These are phyloP conservation scores for Pangasius larnaudii DNA, from an alignment of 2,797 vertebrate genomes.

Conservation along the genomic window DNA sequence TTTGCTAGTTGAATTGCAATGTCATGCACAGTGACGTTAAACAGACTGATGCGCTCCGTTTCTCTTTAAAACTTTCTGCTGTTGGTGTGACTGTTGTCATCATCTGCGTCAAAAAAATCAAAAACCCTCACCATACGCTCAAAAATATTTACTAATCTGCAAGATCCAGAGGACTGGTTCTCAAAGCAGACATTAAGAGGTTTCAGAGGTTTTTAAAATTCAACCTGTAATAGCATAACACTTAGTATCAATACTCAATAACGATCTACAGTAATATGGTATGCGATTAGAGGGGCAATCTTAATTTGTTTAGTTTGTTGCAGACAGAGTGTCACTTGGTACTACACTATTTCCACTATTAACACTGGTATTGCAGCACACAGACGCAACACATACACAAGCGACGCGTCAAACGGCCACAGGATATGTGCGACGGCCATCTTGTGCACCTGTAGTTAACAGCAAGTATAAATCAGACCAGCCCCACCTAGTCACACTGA, in stretches of 20 bases:
- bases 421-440: not conserved
- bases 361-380: not conserved
- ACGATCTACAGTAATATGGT: not conserved
- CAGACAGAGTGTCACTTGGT: not conserved
- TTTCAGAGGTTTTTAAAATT: not conserved
- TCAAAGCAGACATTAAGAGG: not conserved
- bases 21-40: not conserved
- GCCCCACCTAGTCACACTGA: not conserved
- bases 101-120: not conserved
- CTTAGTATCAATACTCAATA: not conserved
- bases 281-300: not conserved
- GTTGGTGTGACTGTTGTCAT: not conserved
- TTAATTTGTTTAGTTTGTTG: not conserved
- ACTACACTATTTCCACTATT: not conserved
- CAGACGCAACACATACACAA: not conserved
- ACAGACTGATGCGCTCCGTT: not conserved
- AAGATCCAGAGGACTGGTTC: not conserved
- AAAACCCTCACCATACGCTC: not conserved
- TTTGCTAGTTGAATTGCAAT: not conserved
- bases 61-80: not conserved
- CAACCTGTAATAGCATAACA: not conserved
- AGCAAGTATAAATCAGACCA: not conserved
- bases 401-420: not conserved
- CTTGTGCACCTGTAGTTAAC: not conserved
- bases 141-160: not conserved